Conservation (phyloP, 1,140 invertebrate species). For the Temnothorax curvispinosus region DNA sequence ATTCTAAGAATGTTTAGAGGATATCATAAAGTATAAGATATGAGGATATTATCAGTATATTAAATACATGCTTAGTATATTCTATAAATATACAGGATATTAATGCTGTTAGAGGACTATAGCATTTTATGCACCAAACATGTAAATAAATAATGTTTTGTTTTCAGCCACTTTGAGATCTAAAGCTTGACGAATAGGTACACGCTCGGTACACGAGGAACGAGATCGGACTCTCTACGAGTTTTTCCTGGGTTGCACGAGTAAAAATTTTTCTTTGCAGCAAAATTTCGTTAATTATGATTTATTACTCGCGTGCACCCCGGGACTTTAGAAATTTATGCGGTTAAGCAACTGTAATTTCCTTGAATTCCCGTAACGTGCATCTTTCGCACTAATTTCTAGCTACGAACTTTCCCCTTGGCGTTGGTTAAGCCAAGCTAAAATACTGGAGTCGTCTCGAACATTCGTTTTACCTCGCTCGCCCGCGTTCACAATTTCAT, state of each 20-base stretch:
- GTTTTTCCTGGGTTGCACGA: neutral
- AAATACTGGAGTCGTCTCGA: constrained; percentile 59
- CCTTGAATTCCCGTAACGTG: constrained; percentile 65
- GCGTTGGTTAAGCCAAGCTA: constrained; percentile 55
- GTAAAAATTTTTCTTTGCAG: constrained; percentile 31
- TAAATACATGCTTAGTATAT: no score
- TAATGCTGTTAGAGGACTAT: no score
- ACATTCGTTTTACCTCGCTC: constrained; percentile 57
- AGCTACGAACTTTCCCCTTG: constrained; percentile 62
- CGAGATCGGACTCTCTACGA: neutral
- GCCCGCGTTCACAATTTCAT: constrained; percentile 17
- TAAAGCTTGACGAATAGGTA: neutral
- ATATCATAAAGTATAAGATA: no score
- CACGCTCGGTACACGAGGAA: neutral
- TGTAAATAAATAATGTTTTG: neutral
- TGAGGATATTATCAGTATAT: no score
- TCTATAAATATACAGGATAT: no score
- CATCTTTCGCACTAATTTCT: constrained; percentile 68
- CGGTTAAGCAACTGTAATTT: constrained; percentile 69
- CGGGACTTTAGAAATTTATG: constrained; percentile 41
- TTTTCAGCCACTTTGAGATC: neutral
- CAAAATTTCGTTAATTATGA: constrained; percentile 51
- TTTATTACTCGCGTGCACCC: constrained; percentile 35
- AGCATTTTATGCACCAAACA: neutral
- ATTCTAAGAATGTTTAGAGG: no score